phyloP scores from a whole-genome alignment of 2,888 invertebrate species.

The Palloptera scutellata region DNA sequence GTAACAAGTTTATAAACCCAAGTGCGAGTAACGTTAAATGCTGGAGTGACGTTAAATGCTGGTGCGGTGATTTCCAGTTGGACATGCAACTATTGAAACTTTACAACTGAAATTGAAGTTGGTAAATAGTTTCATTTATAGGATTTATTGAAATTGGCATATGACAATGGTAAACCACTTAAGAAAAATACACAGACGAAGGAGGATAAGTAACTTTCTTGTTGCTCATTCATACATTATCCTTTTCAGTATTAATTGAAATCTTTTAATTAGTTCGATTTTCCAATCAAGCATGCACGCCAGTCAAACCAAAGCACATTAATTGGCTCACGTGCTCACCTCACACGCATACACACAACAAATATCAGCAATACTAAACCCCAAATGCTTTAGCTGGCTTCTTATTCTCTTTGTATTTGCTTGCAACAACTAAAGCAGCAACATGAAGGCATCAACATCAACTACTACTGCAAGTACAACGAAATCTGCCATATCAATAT shows the following conservation, averaged over 20 bases:
- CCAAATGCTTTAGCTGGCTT: constrained; percentile 44
- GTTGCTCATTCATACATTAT: neutral
- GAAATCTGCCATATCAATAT: neutral
- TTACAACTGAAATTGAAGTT: no score
- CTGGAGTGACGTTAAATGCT: neutral
- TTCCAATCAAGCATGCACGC: constrained; percentile 51
- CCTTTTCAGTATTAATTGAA: constrained; percentile 50
- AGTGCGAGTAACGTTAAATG: neutral
- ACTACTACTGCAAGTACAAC: neutral
- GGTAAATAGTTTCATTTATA: no score
- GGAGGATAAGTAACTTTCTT: constrained; percentile 8
- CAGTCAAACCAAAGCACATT: neutral
- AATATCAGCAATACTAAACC: constrained; percentile 35
- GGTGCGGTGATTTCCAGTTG: no score
- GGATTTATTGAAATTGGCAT: no score
- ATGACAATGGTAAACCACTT: no score
- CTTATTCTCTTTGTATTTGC: neutral
- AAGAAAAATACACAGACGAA: no score
- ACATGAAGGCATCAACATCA: neutral
- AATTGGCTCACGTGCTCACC: constrained; percentile 29
- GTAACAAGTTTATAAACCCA: constrained; percentile 41
- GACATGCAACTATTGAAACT: no score
- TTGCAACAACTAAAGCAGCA: neutral
- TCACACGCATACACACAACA: neutral
- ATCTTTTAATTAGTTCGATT: constrained; percentile 61